These are phyloP conservation scores for Acronicta psi DNA, from an alignment of 2,888 invertebrate species.

Conservation along the genomic window DNA sequence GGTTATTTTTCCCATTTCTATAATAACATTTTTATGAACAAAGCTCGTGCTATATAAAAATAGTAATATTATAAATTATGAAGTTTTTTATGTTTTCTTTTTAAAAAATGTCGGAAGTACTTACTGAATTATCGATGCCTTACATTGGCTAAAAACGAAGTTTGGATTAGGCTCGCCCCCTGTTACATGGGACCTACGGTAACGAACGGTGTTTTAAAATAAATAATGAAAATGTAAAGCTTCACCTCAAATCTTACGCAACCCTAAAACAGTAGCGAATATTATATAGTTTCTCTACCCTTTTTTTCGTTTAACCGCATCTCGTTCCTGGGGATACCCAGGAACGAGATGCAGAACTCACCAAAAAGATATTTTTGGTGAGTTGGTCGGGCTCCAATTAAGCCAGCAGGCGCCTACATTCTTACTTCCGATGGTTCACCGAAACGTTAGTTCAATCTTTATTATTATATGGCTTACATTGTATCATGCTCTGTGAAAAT, in stretches of 20 bases:
- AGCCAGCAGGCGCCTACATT: constrained; percentile 73
- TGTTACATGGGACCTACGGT: too few relatives aligned
- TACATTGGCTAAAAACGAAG: too few relatives aligned
- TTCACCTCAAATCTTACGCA: constrained; percentile 7
- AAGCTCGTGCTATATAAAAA: too few relatives aligned
- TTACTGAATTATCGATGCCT: too few relatives aligned
- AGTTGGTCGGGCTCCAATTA: constrained; percentile 84
- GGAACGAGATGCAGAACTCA: too few relatives aligned
- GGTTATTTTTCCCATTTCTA: neutral
- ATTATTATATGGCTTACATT: constrained; percentile 55
- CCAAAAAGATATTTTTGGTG: constrained; percentile 74
- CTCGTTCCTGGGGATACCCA: constrained; percentile 67
- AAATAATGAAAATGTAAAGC: neutral
- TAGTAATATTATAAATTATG: too few relatives aligned
- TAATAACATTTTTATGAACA: too few relatives aligned
- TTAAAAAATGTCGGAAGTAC: too few relatives aligned
- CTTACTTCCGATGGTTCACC: constrained; percentile 70
- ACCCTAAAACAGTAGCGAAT: constrained; percentile 44
- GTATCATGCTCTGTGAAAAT: constrained; percentile 40
- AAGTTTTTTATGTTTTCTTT: too few relatives aligned
- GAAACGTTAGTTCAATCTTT: constrained; percentile 68
- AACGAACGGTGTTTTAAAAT: too few relatives aligned
- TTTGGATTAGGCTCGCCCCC: too few relatives aligned
- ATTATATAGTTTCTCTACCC: constrained; percentile 44
- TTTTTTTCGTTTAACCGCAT: constrained; percentile 70